Evolutionary conservation across 2,113 vertebrate genomes (phyloP).

Genomic region (Gavialis gangeticus): DNA sequence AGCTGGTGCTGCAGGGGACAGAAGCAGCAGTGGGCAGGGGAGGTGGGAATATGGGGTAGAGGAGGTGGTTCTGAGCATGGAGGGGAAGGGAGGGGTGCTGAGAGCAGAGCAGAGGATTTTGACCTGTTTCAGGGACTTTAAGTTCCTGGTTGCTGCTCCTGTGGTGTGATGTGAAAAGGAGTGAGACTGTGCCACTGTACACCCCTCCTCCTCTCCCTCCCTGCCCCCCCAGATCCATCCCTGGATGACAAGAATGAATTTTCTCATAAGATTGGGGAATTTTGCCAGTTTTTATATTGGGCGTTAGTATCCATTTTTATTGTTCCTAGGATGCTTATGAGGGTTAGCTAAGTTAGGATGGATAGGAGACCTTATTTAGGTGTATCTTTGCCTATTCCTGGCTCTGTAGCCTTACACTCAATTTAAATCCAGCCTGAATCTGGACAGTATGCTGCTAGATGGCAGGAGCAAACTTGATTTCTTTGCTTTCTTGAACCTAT

Average conservation of each 20-base stretch:
- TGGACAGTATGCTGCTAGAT: neutral
- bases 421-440: neutral
- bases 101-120: too few relatives aligned
- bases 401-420: neutral
- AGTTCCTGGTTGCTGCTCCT: too few relatives aligned
- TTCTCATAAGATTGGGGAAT: constrained; percentile 28
- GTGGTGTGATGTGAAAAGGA: too few relatives aligned
- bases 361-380: constrained; percentile 5
- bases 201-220: neutral
- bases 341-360: neutral
- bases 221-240: too few relatives aligned
- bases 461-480: accelerated
- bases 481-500: neutral
- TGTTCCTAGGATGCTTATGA: constrained; percentile 12
- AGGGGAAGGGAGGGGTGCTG: too few relatives aligned
- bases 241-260: constrained; percentile 7
- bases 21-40: too few relatives aligned
- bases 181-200: too few relatives aligned
- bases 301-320: constrained; percentile 40
- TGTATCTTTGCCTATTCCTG: neutral
- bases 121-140: too few relatives aligned
- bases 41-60: too few relatives aligned
- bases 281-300: neutral
- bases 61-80: too few relatives aligned
- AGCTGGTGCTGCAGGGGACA: too few relatives aligned